Percentiles rank a stretch among this genome's conserved stretches.
Evolutionary conservation across 2,888 invertebrate species (phyloP).

Genomic region (Allophyes oxyacanthae): DNA sequence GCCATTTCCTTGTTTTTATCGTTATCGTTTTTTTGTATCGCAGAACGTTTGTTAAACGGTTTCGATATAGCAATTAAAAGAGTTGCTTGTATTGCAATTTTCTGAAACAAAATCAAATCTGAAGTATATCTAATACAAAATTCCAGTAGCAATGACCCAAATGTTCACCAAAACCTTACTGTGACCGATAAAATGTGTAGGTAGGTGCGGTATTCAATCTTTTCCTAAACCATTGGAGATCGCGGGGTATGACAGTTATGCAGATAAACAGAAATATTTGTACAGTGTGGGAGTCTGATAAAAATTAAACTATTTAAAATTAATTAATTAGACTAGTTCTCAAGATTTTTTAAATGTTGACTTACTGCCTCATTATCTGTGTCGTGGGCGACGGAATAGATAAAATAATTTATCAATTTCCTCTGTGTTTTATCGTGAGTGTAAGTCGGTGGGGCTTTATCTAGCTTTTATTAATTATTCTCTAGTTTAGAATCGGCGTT

Average conservation of each 20-base stretch:
- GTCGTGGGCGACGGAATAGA: constrained; percentile 48
- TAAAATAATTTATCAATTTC: constrained; percentile 67
- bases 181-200: too few species aligned
- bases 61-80: too few species aligned
- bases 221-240: too few species aligned
- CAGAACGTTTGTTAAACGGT: too few species aligned
- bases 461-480: constrained; percentile 60
- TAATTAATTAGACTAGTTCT: constrained; percentile 23
- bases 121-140: too few species aligned
- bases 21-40: too few species aligned
- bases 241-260: constrained; percentile 4
- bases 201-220: too few species aligned
- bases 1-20: too few species aligned
- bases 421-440: constrained; percentile 56
- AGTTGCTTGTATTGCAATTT: too few species aligned
- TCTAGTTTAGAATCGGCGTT: constrained; percentile 54
- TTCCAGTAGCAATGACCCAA: too few species aligned
- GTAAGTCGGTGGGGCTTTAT: constrained; percentile 62
- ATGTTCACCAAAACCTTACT: too few species aligned
- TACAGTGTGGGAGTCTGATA: constrained; percentile 25
- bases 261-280: constrained; percentile 28
- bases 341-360: constrained; percentile 34
- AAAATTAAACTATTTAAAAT: constrained; percentile 14
- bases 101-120: too few species aligned
- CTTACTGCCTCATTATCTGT: constrained; percentile 53